Base-by-base conservation (phyloP, 2,888 invertebrate species). In the Stegana nigrithorax region DNA sequence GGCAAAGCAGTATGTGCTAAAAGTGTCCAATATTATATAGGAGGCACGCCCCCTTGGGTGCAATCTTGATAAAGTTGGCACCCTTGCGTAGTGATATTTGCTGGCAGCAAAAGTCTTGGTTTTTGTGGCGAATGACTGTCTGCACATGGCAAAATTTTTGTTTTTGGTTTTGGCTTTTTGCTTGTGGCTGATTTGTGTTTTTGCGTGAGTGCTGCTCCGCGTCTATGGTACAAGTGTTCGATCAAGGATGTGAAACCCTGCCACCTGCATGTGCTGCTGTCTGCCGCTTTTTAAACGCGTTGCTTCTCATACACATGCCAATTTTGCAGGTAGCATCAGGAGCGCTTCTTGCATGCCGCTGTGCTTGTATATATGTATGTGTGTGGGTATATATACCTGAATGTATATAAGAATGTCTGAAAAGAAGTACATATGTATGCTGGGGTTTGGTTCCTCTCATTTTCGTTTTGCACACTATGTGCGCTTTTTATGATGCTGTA, bases 401-500 rank as follows among this genome's bases (percentile, higher is more conserved):
- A n/a, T n/a, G n/a, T n/a, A n/a, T n/a, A n/a, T n/a, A n/a, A n/a
- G n/a, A n/a, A n/a, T n/a, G n/a, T n/a, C n/a, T n/a, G n/a, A n/a
- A n/a, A n/a, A n/a, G n/a, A n/a, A n/a, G 59, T 60, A 47, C 61
- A 42, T n/a, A 44, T 19, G 51, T 44, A 51, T 51, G 59, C 60
- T 61, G 61, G 17, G 42, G 42, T 17, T 10, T 5, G 7, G n/a
- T 6, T 42, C 7, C 4, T 17, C n/a, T 60, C 55, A 66, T 62
- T 50, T 72, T 72, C 67, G 69, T 77, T 75, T 73, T 75, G 17
- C 66, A 60, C 65, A 57, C n/a, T n/a, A 39, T 39, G 39, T 57
- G 42, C 19, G 21, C 12, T 68, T 67, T 78, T 80, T 79, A 73
- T 72, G 72, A 68, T 73, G 73, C 72, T 73, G 73, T 81, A 72